Percentiles rank a stretch among this genome's conserved stretches.
phyloP scores from a whole-genome alignment of 2,888 invertebrate species.

The Athalia circularis region DNA sequence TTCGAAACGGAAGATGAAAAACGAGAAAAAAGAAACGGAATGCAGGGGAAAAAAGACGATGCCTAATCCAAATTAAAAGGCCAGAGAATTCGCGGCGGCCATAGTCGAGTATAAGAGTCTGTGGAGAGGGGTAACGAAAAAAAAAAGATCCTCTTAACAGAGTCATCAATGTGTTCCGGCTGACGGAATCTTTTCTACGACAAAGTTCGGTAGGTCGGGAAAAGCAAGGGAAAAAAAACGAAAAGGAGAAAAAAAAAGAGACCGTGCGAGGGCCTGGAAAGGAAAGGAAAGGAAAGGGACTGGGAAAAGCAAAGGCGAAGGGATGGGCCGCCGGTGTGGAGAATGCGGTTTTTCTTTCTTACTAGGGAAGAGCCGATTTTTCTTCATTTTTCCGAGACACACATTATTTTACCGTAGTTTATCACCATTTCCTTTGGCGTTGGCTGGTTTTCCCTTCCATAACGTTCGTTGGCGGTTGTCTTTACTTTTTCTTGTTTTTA shows the following conservation, averaged over 20 bases:
- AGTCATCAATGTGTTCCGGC: constrained; percentile 55
- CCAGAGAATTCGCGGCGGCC: constrained; percentile 6
- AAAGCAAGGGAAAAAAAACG: background rate
- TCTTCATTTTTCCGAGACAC: constrained; percentile 62
- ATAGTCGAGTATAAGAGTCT: constrained; percentile 45
- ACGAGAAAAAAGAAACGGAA: background rate
- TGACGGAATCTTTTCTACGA: constrained; percentile 50
- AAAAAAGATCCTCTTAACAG: constrained; percentile 50
- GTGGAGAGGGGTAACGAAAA: constrained; percentile 39
- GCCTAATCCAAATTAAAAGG: constrained; percentile 39
- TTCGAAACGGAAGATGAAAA: background rate
- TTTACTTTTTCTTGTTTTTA: background rate
- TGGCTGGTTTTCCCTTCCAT: constrained; percentile 14
- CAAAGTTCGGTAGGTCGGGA: constrained; percentile 40
- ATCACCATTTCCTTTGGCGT: constrained; percentile 61
- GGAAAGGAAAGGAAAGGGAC: background rate
- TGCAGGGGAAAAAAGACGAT: background rate
- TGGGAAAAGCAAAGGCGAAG: constrained; percentile 1
- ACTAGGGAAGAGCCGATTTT: constrained; percentile 58
- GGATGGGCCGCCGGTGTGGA: constrained; percentile 16
- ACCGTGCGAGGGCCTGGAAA: background rate
- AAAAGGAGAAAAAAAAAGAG: background rate
- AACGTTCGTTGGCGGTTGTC: constrained; percentile 45
- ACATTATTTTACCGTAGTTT: constrained; percentile 64
- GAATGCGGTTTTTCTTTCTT: constrained; percentile 56